These are phyloP conservation scores for Nicator chloris DNA, from an alignment of 2,113 vertebrate genomes.

Conservation along the genomic window DNA sequence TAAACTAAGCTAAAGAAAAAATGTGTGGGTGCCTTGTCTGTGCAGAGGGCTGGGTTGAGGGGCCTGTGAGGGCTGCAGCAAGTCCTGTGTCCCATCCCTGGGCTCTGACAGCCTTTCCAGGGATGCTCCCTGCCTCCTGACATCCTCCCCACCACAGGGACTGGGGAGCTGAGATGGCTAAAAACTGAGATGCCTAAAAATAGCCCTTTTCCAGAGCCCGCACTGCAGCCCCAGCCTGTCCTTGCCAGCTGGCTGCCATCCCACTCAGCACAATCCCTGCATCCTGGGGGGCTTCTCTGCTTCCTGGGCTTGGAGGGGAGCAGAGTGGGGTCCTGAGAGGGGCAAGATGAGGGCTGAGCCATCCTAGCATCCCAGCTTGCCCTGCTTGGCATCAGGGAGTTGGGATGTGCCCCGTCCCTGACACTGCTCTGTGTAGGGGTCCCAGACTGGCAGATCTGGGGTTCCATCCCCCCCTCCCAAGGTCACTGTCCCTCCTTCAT, in stretches of 20 bases:
- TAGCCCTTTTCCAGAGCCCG: constrained; percentile 41
- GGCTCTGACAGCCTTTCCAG: background rate
- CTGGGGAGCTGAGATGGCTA: constrained; percentile 45
- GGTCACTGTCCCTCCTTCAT: background rate
- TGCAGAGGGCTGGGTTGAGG: background rate
- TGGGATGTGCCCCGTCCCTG: background rate
- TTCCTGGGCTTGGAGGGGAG: background rate
- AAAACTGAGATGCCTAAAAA: constrained; percentile 71
- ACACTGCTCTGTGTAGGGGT: accelerated
- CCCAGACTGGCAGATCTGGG: background rate
- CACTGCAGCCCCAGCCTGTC: constrained; percentile 57
- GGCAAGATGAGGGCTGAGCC: background rate
- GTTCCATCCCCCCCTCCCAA: background rate
- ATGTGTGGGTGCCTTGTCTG: accelerated
- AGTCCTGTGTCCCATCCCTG: background rate
- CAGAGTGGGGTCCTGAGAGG: background rate
- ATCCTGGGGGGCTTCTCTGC: background rate
- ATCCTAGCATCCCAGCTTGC: accelerated
- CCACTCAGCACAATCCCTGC: constrained; percentile 61
- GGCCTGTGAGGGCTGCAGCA: accelerated
- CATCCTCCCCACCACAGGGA: background rate
- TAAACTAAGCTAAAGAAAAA: background rate
- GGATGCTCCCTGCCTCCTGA: background rate
- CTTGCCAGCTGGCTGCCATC: constrained; percentile 36
- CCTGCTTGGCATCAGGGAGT: too few relatives aligned